Base-by-base conservation (phyloP, 1,140 invertebrate genomes). In the Ceratosolen solmsi region DNA sequence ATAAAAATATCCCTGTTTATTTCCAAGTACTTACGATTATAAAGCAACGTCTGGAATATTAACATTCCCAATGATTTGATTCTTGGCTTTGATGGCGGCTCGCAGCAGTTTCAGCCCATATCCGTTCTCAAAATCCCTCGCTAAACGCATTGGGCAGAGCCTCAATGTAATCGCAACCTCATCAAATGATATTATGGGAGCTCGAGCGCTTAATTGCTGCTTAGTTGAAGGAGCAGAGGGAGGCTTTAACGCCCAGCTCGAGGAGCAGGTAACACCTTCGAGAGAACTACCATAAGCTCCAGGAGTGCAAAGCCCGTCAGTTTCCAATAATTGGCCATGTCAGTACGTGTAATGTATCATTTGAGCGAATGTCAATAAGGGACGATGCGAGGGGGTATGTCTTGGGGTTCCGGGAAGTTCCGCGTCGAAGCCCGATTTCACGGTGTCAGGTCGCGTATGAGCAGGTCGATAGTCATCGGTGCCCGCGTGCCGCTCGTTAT, bases 391-490 rank as follows among this genome's bases (percentile, higher is more conserved):
- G 8, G 7, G 41, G 41, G n/a, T n/a, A 46, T 46, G 41, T 46
- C 41, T 13, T 13, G 54, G 51, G 73, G 15, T n/a, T 63, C 60
- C 17, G 41, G n/a, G 70, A 51, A 20, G 36, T 60, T 27, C 7
- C 22, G 54, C 25, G 27, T 13, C 41, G 60, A 20, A 30, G 11
- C 25, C 0, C 58, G 2, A n/a, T n/a, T 7, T 9, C 15, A 33
- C 27, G 20, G 13, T 9, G 60, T 17, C 60, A 7, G 30, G 15
- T 3, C 60, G 60, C 60, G 60, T 15, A 13, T 20, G 22, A 54
- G 2, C n/a, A 9, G 46, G n/a, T 46, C 58, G 79, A 80, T 80
- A 80, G 71, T 72, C 71, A 80, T 80, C 79, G 72, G 22, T 27
- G 15, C n/a, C 22, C 22, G 49, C 72, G 56, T 33, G 54, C 60